phyloP scores from a whole-genome alignment of 1,140 invertebrate species.

The Pseudomyrmex dendroicus region DNA sequence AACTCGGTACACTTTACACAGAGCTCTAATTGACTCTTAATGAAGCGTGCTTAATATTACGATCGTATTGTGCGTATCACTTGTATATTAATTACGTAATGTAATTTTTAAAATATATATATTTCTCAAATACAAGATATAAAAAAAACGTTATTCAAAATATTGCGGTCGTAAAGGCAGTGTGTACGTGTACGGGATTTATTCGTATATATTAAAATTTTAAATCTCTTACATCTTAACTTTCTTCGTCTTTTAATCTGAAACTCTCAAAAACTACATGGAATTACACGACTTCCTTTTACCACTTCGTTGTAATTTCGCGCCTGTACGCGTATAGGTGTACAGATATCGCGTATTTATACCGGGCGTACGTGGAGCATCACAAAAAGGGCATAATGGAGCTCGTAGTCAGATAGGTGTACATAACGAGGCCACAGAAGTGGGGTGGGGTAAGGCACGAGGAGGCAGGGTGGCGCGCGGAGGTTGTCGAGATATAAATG shows the following conservation, averaged over 20 bases:
- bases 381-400: constrained; percentile 83
- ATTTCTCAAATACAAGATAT: too few species aligned
- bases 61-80: background rate
- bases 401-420: constrained; percentile 80
- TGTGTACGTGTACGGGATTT: too few species aligned
- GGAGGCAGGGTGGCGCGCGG: constrained; percentile 57
- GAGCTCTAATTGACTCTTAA: constrained; percentile 28
- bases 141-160: too few species aligned
- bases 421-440: constrained; percentile 81
- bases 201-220: background rate
- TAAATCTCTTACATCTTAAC: background rate
- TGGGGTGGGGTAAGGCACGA: constrained; percentile 62
- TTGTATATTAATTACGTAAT: background rate
- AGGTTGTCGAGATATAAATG: constrained; percentile 65
- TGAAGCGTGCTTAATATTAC: background rate
- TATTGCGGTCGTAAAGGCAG: background rate
- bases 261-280: too few species aligned
- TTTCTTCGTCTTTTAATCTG: background rate
- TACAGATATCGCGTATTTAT: constrained; percentile 66
- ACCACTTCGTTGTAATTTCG: constrained; percentile 6
- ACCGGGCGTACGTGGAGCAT: constrained; percentile 68
- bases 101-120: too few species aligned
- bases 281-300: background rate
- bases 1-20: background rate
- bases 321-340: constrained; percentile 23